phyloP scores from a whole-genome alignment of 2,113 vertebrate species.

The Eolophus roseicapilla region DNA sequence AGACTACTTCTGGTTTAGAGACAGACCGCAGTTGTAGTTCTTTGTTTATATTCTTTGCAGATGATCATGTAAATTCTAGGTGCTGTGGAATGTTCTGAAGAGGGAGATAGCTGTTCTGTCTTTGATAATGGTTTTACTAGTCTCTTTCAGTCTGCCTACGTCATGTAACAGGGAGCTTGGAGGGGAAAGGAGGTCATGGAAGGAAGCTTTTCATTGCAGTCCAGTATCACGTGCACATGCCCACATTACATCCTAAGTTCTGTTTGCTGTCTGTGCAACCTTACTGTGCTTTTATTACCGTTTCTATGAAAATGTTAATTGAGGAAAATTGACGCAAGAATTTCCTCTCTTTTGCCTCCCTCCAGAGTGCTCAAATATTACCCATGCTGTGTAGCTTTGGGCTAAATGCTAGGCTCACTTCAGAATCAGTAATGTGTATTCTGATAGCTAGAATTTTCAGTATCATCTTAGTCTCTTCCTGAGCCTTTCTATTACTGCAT shows the following conservation, averaged over 20 bases:
- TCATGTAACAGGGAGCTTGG: background rate
- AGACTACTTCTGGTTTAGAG: background rate
- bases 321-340: background rate
- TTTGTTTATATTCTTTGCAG: background rate
- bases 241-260: background rate
- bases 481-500: background rate
- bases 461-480: background rate
- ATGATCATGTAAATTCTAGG: background rate
- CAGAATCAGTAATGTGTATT: background rate
- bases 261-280: background rate
- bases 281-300: background rate
- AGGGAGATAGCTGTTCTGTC: background rate
- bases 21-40: background rate
- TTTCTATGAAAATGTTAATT: background rate
- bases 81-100: background rate
- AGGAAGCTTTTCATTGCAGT: background rate
- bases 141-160: background rate
- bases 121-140: background rate
- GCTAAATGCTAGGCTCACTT: background rate
- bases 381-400: background rate
- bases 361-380: background rate
- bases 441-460: background rate
- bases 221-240: background rate
- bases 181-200: background rate
- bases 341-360: background rate